Evolutionary conservation across 2,797 vertebrate species (phyloP).

Genomic region (Phrynocephalus vlangalii): DNA sequence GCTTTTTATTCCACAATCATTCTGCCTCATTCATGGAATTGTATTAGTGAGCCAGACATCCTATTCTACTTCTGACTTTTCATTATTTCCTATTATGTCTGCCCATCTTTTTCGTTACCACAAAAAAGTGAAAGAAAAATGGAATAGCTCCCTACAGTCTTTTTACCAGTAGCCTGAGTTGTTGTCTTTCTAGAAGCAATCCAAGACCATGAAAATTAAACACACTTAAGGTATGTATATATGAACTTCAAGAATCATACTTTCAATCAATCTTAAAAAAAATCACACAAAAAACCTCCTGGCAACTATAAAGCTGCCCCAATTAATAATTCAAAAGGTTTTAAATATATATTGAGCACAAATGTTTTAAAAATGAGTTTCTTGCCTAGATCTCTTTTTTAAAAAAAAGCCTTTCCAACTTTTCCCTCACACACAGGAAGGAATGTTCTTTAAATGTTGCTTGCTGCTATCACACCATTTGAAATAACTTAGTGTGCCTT

Average conservation of each 20-base stretch:
- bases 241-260: neutral
- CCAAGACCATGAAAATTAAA: neutral
- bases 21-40: neutral
- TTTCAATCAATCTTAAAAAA: neutral
- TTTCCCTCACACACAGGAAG: neutral
- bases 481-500: constrained; percentile 1
- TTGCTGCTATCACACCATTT: neutral
- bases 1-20: neutral
- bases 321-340: neutral
- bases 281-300: neutral
- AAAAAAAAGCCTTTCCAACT: neutral
- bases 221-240: neutral
- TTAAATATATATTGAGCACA: neutral
- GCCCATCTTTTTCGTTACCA: neutral
- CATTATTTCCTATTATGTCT: neutral
- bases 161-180: neutral
- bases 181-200: neutral
- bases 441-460: neutral
- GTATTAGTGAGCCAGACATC: neutral
- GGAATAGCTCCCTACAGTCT: neutral
- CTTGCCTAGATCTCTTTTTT: neutral
- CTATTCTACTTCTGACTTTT: neutral
- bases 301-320: neutral
- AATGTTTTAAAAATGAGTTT: neutral
- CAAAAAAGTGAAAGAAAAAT: neutral